Evolutionary conservation across 2,888 invertebrate genomes (phyloP), one percentile per base, ranked within the genome.

Genomic region (Chaetogeoica ovagalla): DNA sequence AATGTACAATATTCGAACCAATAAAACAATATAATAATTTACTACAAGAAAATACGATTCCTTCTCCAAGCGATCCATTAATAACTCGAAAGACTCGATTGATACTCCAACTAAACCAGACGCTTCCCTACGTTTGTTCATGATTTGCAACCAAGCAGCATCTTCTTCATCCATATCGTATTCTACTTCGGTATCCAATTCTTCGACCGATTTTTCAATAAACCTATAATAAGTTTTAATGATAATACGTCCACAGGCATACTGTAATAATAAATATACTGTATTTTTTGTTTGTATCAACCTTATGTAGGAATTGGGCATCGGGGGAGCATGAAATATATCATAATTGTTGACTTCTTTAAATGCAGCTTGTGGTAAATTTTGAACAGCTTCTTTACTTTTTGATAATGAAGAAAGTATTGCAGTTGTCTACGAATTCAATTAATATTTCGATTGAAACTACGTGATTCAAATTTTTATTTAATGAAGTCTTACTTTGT

Each of bases 151-250:
- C 98, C 98, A 99, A 0, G 95, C 94, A 19, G 94, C 93, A 85
- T 99, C 98, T 88, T 98, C 98, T 86, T 98, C 98, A 86, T 99
- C 98, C 84, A 98, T 93, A 88, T 98, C 98, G 88, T 98, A 99
- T 86, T 98, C 98, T 0, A 92, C 89, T 85, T 90, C 95, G 81
- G 96, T 96, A 86, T 98, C 97, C 43, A 98, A 87, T 86, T 98
- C 97, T 86, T 98, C 97, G 0, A 93, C 91, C 13, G 96, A 94
- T 85, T 96, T 95, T 86, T 98, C 98, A 85, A 97, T 96, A 86
- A 96, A 97, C 82, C 96, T 90, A 79, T 39, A 66, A 39, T 13
- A 37, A 39, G 17, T 60, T 43, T 23, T 70, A 62, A 30, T 21
- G 43, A 43, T 9, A 43, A 43, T 43, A 30, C 30, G 43, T 43